Conservation (phyloP, 2,113 vertebrate species). For the Bettongia penicillata region DNA sequence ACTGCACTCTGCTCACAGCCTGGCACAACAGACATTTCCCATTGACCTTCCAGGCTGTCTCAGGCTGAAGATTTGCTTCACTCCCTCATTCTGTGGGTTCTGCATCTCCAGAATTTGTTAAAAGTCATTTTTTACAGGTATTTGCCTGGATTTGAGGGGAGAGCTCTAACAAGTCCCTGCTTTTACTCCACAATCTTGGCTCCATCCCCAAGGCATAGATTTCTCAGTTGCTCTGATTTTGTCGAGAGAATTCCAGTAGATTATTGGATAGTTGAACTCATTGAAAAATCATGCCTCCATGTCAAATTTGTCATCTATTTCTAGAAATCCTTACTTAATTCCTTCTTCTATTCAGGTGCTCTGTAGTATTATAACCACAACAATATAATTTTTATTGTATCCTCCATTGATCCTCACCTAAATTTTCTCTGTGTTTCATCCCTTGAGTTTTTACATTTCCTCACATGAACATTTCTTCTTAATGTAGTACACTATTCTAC, state of each 20-base stretch:
- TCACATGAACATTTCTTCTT: background rate
- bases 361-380: background rate
- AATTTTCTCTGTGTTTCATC: background rate
- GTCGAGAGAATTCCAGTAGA: background rate
- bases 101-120: too few relatives aligned
- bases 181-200: too few relatives aligned
- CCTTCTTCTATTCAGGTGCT: background rate
- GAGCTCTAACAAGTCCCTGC: too few relatives aligned
- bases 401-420: background rate
- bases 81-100: too few relatives aligned
- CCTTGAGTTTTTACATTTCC: background rate
- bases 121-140: too few relatives aligned
- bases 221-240: background rate
- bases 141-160: too few relatives aligned
- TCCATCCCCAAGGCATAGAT: too few relatives aligned
- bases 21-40: too few relatives aligned
- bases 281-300: background rate
- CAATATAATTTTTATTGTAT: background rate
- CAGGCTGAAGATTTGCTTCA: too few relatives aligned
- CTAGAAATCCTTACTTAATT: background rate
- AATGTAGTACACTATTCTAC: too few relatives aligned
- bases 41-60: too few relatives aligned
- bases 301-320: background rate
- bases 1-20: too few relatives aligned
- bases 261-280: background rate